Evolutionary conservation across 2,888 invertebrate genomes (phyloP), one percentile per base, ranked within the genome.

Genomic region (Drosophila leonis): DNA sequence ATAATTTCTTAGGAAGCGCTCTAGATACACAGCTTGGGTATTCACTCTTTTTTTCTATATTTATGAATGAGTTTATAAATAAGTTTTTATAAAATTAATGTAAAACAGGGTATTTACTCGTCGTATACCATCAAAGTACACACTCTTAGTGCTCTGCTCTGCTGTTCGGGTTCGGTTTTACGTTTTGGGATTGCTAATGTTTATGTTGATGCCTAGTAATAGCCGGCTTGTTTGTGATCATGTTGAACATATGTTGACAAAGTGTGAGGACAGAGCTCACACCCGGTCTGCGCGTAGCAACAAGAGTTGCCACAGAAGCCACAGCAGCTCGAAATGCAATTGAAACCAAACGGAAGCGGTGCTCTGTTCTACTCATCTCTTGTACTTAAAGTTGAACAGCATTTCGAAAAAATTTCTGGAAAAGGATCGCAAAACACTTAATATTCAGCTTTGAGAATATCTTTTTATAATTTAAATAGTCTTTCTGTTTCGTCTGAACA

Each of bases 201-300:
- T 66, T 69, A 73, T 83, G 85, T 78, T 81, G 72, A 76, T 81
- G 88, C 71, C 67, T 73, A 76, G 66, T 80, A 67, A 68, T 68
- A 75, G 72, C 64, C 51, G 71, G 55, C 72, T 65, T 73, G 76
- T 76, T 66, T 77, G 66, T 70, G 84, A 89, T 89, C 85, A 84
- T 89, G 90, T 76, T 87, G 76, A 84, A 84, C 84, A 84, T 69
- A 73, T 84, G 84, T 87, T 84, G 84, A 84, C 84, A 84, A 87
- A 89, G 70, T 83, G 73, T 54, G 68, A 52, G 70, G 37, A 46
- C 64, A 62, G 41, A 55, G 52, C 60, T 61, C 60, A 42, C 67
- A 61, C 48, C 59, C 66, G 60, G 66, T 61, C 61, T 39, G 52
- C 44, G 29, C 51, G 48, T 49, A 41, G 64, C 70, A 71, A 48